Base-by-base conservation (phyloP, 35 echinoderm and acorn worm species). In the Amphiura filiformis region DNA sequence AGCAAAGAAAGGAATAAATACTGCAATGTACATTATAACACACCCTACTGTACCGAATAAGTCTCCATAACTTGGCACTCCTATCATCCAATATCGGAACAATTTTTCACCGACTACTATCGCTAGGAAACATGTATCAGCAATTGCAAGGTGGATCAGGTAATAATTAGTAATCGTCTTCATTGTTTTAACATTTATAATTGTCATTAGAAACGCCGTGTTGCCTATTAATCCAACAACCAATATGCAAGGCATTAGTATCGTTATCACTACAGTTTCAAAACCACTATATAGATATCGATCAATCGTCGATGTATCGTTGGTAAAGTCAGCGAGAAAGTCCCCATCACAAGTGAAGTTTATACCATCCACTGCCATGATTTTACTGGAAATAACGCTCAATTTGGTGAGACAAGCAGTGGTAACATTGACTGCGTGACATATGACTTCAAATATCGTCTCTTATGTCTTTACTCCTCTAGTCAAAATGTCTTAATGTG, bases 141-240 rank as follows among this genome's bases (percentile, higher is more conserved):
- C 91, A 15, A 93, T 33, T 37, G 91, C 91, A 31, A 93, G 81
- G 56, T 93, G 88, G 0, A 93, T 14, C 18, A 93, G 80, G 31
- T 93, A 93, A 32, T 76, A 93, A 39, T 93, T 93, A 0, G 91
- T 88, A 13, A 81, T 78, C 0, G 91, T 93, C 37, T 82, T 77
- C 91, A 93, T 93, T n/a, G 77, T 36, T n/a, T 52, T 37, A 0
- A 88, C 56, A 26, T 86, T 84, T 32, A 80, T 77, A 47, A 93
- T 75, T 13, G 87, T 86, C 26, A 92, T 81, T n/a, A 92, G 79
- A 39, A 92, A 92, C 30, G 90, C 78, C 12, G 32, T 32, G 61
- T 92, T 92, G 23, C 36, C 84, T 1, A 92, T 37, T 5, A 92
- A 34, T 15, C 90, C 90, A n/a, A 92, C 4, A 31, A 31, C 37